Conservation (phyloP, 2,888 invertebrate species). For the Hecatera dysodea region DNA sequence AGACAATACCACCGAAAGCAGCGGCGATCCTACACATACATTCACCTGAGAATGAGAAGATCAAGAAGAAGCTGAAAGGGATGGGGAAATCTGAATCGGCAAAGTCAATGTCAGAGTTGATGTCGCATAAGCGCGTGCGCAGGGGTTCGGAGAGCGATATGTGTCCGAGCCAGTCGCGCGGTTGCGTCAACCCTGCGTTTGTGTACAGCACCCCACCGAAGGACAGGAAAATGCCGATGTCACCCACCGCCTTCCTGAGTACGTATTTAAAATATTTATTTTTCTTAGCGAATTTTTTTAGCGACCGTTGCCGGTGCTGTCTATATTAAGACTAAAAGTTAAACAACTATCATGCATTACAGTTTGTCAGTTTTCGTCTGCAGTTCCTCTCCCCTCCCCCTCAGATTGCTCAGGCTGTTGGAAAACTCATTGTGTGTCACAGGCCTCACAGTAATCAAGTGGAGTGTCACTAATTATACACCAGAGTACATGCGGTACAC, state of each 20-base stretch:
- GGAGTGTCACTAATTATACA: constrained; percentile 56
- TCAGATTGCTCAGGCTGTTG: constrained; percentile 24
- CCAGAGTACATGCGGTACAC: constrained; percentile 33
- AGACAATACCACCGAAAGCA: constrained; percentile 91
- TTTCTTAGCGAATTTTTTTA: constrained; percentile 26
- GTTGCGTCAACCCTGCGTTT: constrained; percentile 87
- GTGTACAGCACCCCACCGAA: constrained; percentile 90
- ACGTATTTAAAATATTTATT: constrained; percentile 76
- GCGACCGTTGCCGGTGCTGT: constrained; percentile 9
- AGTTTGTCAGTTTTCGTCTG: constrained; percentile 40
- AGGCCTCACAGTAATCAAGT: constrained; percentile 22
- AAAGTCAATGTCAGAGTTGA: constrained; percentile 80
- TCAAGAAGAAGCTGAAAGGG: constrained; percentile 82
- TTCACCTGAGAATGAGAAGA: constrained; percentile 81
- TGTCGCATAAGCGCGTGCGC: constrained; percentile 78
- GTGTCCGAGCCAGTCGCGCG: constrained; percentile 78
- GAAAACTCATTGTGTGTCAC: constrained; percentile 49
- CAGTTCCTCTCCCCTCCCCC: constrained; percentile 18
- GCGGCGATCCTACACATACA: constrained; percentile 92
- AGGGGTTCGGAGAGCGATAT: constrained; percentile 88
- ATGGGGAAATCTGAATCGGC: constrained; percentile 86
- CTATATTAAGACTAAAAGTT: constrained; percentile 47
- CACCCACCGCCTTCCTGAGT: constrained; percentile 87
- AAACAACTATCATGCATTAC: constrained; percentile 38
- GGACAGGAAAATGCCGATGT: constrained; percentile 84